Base-by-base conservation (phyloP, 2,888 invertebrate genomes). In the Hemaris fuciformis region DNA sequence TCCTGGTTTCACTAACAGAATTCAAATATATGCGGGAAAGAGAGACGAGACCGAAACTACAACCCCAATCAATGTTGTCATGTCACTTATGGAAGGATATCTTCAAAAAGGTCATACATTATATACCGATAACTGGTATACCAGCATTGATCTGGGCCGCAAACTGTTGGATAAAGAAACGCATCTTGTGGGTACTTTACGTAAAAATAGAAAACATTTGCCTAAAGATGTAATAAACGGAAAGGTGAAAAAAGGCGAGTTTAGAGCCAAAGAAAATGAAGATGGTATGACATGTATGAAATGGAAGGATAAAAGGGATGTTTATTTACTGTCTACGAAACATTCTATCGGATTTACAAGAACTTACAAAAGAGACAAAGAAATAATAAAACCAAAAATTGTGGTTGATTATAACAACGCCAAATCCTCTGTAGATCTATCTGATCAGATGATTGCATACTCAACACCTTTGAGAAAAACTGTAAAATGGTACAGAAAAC, bases 51-150 rank as follows among this genome's bases (percentile, higher is more conserved):
- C 27, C 27, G 27, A 27, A 27, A 27, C 27, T 7, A 6, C 27
- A 27, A 72, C 72, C 25, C 72, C 76, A 48, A 70, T 69, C 27
- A 73, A 71, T 59, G 66, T 76, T 20, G 75, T 79, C 34, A 66
- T 80, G 72, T 34, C 64, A 5, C 72, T 80, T 10, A 74, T 73
- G 65, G 60, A 71, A 22, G 62, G 72, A 58, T 57, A 76, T 63
- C 65, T 80, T 3, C 64, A 74, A 43, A 74, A 75, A 70, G 79
- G 78, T 0, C 76, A 79, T 59, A 77, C 74, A n/a, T 46, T 79
- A 42, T 67, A 63, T 57, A 77, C 76, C 15, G 79, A 80, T 66
- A 80, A 80, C 62, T 77, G 72, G 71, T 77, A 78, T 63, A 80
- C 79, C 57, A 79, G 75, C 64, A 59, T 81, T n/a, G 66, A 74